These are phyloP conservation scores for Uloborus diversus DNA, from an alignment of 1,140 invertebrate species.

Conservation along the genomic window DNA sequence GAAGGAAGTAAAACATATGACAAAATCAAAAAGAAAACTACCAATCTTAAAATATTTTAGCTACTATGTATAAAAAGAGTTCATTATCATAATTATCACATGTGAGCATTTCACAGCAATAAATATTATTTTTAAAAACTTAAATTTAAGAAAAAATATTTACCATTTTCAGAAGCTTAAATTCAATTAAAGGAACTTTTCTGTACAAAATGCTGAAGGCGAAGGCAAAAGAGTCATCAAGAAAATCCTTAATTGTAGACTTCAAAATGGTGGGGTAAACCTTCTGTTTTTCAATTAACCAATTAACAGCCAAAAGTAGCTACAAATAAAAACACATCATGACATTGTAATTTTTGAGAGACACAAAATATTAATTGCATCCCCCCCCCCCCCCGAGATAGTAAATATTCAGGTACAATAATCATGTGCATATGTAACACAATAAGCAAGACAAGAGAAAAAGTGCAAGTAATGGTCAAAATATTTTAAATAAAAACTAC, in stretches of 20 bases:
- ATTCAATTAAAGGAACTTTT: conserved; percentile 25
- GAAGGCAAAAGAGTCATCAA: conserved; percentile 29
- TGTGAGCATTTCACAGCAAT: not conserved
- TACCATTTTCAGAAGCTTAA: conserved; percentile 11
- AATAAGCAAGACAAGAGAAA: too few relatives aligned
- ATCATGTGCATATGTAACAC: too few relatives aligned
- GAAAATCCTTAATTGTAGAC: not conserved
- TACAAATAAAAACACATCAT: too few relatives aligned
- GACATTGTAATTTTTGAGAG: too few relatives aligned
- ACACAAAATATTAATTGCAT: too few relatives aligned
- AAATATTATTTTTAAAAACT: not conserved
- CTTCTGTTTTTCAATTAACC: conserved; percentile 14
- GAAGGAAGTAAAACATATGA: too few relatives aligned
- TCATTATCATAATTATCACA: too few relatives aligned
- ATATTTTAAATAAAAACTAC: too few relatives aligned
- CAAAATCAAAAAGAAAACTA: too few relatives aligned
- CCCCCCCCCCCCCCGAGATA: too few relatives aligned
- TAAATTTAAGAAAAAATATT: not conserved
- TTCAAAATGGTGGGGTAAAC: not conserved
- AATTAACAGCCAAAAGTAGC: not conserved
- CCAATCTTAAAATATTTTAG: not conserved
- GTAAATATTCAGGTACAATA: too few relatives aligned
- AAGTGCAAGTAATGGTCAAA: too few relatives aligned
- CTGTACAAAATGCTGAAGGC: conserved; percentile 11
- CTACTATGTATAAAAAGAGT: not conserved